Conservation (phyloP, 2,113 vertebrate genomes). For the Oncorhynchus clarkii region DNA sequence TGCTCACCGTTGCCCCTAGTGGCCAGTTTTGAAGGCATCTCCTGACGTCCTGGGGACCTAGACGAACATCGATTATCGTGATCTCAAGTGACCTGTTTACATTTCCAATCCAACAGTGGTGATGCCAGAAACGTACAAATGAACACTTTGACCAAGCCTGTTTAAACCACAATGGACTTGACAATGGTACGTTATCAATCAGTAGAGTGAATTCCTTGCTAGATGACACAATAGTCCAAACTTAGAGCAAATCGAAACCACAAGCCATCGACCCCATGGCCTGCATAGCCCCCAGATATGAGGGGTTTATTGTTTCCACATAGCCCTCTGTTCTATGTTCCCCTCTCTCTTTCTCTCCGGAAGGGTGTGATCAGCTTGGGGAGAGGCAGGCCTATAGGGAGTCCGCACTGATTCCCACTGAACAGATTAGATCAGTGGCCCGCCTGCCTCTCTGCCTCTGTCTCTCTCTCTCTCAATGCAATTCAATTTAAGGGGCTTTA, state of each 20-base stretch:
- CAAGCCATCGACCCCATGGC: slow-evolving; percentile 14
- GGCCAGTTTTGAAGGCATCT: too few species aligned
- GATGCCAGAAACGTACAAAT: too few species aligned
- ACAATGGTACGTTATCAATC: background rate
- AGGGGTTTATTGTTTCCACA: slow-evolving; percentile 17
- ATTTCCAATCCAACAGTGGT: too few species aligned
- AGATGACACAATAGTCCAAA: background rate
- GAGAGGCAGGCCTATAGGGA: slow-evolving; percentile 35
- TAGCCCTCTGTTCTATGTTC: background rate
- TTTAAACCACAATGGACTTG: background rate
- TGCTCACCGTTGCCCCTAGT: too few species aligned
- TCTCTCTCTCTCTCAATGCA: slow-evolving; percentile 8
- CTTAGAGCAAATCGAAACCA: slow-evolving; percentile 4
- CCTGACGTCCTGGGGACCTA: too few species aligned
- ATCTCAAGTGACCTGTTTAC: too few species aligned
- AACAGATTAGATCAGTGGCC: slow-evolving; percentile 55
- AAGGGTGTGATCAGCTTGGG: slow-evolving; percentile 5
- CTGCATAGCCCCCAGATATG: slow-evolving; percentile 4
- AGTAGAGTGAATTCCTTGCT: background rate
- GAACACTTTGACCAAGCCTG: too few species aligned
- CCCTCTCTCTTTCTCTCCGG: background rate
- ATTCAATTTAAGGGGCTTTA: too few species aligned
- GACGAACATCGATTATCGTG: too few species aligned
- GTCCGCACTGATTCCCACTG: background rate
- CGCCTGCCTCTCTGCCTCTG: background rate